Evolutionary conservation across 2,888 invertebrate species (phyloP), one percentile per base, ranked within the genome.

Genomic region (Clunio marinus): DNA sequence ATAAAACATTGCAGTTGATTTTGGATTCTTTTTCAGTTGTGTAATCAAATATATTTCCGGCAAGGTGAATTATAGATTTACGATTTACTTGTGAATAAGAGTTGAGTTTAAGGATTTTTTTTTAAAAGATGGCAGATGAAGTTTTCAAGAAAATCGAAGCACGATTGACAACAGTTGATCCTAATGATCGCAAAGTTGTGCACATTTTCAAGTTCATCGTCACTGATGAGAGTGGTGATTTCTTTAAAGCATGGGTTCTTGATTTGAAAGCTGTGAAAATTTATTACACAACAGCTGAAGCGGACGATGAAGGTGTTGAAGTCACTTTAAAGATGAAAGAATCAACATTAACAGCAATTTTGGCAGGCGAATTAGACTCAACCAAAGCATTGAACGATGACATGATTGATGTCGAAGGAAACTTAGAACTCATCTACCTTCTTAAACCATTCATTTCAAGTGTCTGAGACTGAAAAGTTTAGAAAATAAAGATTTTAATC

Each of bases 141-240:
- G 51, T 71, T 57, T 69, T 72, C 60, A 66, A 69, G 7, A 71
- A 71, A 62, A 70, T 72, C 25, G 45, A 66, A 24, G 45, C 65
- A 37, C 70, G 71, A 45, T 67, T 71, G 28, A 22, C 37, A 1
- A 71, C 70, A 60, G 69, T 71, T n/a, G 69, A 71, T 67, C 65
- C 69, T 5, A 65, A 35, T 32, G 68, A 71, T 2, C 69, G 71
- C 15, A 58, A 70, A 69, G 65, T 72, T 17, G 27, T 55, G n/a
- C 70, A 70, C 66, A 65, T 71, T 37, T 72, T 69, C 46, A 71
- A 71, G 67, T 71, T 71, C 27, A 70, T 71, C n/a, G 70, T 71
- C 37, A 70, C 70, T 4, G 57, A 57, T 17, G 41, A 65, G 55
- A 20, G 7, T 37, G 71, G 70, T 10, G 45, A 58, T 20, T 63